A percentile compares a stretch with the other conserved stretches of the same genome.
phyloP scores from a whole-genome alignment of 2,888 invertebrate species.

The Gastrophysa polygoni region DNA sequence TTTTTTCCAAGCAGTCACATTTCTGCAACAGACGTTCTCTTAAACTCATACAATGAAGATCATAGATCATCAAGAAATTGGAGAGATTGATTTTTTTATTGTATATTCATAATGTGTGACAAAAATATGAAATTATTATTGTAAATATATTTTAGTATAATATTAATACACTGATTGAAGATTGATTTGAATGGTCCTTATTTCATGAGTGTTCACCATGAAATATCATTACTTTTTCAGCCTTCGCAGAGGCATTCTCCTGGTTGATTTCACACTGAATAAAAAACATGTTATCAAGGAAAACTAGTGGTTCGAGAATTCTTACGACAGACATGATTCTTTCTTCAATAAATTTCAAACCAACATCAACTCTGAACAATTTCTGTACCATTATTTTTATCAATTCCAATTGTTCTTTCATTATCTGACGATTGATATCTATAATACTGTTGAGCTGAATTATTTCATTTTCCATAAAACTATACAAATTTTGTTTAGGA shows the following conservation, averaged over 20 bases:
- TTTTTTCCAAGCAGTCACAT: slow-evolving; percentile 10
- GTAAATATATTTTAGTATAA: too few species aligned
- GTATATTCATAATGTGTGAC: too few species aligned
- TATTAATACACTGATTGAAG: too few species aligned
- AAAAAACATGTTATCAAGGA: slow-evolving; percentile 13
- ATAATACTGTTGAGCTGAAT: slow-evolving; percentile 31
- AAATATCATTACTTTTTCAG: slow-evolving; percentile 13
- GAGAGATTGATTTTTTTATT: too few species aligned
- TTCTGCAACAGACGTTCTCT: slow-evolving; percentile 20
- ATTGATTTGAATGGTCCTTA: neutral
- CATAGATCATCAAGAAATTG: too few species aligned
- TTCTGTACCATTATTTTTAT: slow-evolving; percentile 39
- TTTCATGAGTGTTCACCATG: slow-evolving; percentile 3
- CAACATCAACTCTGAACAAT: slow-evolving; percentile 33
- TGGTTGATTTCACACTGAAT: slow-evolving; percentile 29
- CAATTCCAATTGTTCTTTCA: slow-evolving; percentile 38
- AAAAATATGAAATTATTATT: too few species aligned
- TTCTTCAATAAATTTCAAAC: slow-evolving; percentile 35
- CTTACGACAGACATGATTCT: slow-evolving; percentile 37
- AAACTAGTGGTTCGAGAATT: neutral
- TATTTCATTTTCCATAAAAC: slow-evolving; percentile 28
- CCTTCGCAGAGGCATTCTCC: slow-evolving; percentile 21
- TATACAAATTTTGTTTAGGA: slow-evolving; percentile 19
- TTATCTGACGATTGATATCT: slow-evolving; percentile 36
- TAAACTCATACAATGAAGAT: neutral